Evolutionary conservation across 2,113 vertebrate species (phyloP).

Genomic region (Danionella cerebrum): DNA sequence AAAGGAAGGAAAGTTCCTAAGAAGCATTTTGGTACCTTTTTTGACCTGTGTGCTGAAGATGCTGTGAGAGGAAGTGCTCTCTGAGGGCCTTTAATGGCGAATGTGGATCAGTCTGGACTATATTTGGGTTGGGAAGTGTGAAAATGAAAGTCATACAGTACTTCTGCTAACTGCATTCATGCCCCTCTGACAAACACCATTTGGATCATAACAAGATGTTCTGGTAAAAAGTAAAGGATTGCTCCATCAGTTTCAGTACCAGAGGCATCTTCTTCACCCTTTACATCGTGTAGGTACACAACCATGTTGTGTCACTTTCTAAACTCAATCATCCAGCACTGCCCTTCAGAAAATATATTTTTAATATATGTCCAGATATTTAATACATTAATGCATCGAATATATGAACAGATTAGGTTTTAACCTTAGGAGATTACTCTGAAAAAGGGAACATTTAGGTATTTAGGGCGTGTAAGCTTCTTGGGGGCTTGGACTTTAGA

Average conservation of each 20-base stretch:
- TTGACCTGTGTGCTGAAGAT: constrained; percentile 7
- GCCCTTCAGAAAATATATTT: too few species aligned
- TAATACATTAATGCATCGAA: too few species aligned
- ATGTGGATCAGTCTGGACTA: constrained; percentile 6
- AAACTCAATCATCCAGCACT: constrained; percentile 62
- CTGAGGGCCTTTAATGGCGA: not conserved
- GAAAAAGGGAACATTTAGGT: constrained; percentile 43
- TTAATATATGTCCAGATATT: too few species aligned
- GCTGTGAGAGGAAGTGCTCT: not conserved
- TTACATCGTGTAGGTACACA: too few species aligned
- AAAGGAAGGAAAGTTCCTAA: not conserved
- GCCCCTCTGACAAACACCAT: constrained; percentile 8
- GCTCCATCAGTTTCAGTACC: not conserved
- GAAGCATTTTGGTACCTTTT: not conserved
- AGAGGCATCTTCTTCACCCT: too few species aligned
- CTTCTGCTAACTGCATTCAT: not conserved
- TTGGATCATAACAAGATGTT: not conserved
- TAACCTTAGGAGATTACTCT: constrained; percentile 53
- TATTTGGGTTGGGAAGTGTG: not conserved
- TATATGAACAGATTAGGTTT: not conserved
- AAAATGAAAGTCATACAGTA: constrained; percentile 5
- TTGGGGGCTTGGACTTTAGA: constrained; percentile 2
- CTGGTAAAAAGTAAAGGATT: not conserved
- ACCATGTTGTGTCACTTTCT: constrained; percentile 15
- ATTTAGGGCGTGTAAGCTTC: not conserved